Evolutionary conservation across 2,888 invertebrate genomes (phyloP).

Genomic region (Leptura quadrifasciata): DNA sequence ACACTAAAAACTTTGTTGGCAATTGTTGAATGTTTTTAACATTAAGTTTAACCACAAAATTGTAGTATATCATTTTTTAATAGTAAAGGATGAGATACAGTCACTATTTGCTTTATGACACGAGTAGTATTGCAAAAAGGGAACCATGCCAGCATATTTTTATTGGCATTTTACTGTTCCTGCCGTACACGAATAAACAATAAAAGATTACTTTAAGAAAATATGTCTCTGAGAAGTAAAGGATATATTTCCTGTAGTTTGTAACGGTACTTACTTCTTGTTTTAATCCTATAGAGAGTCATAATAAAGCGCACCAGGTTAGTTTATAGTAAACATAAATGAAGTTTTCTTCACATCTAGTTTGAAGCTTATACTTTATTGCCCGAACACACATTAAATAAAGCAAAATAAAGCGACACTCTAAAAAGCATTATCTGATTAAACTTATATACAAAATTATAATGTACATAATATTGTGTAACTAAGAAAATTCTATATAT

Average conservation of each 20-base stretch:
- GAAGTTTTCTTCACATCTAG: constrained; percentile 30
- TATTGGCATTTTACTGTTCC: constrained; percentile 23
- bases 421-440: constrained; percentile 12
- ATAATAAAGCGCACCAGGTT: constrained; percentile 31
- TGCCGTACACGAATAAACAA: constrained; percentile 22
- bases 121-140: not conserved
- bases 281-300: constrained; percentile 35
- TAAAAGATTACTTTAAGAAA: constrained; percentile 31
- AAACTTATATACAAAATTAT: not conserved
- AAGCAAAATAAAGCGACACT: constrained; percentile 6
- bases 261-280: constrained; percentile 32
- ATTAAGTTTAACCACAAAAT: not conserved
- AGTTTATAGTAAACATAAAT: constrained; percentile 36
- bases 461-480: not conserved
- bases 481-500: too few species aligned
- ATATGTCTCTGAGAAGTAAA: constrained; percentile 25
- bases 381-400: constrained; percentile 5
- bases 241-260: constrained; percentile 28
- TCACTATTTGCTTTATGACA: not conserved
- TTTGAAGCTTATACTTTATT: constrained; percentile 28
- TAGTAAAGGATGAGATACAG: not conserved
- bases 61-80: not conserved
- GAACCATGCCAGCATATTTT: constrained; percentile 12
- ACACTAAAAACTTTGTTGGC: not conserved
- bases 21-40: not conserved